Evolutionary conservation across 2,888 invertebrate species (phyloP).

Genomic region (Eristalis tenax): DNA sequence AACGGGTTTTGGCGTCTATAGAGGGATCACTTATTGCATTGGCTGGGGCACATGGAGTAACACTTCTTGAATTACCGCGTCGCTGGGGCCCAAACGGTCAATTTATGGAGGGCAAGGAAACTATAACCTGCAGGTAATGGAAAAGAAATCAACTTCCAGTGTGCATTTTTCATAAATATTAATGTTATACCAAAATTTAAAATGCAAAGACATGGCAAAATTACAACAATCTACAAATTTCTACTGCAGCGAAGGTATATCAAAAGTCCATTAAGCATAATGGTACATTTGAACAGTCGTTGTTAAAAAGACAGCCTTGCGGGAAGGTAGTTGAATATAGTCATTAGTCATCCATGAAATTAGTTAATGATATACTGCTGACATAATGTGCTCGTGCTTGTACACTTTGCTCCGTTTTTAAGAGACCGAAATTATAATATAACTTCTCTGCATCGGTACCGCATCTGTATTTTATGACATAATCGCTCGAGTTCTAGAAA

Average conservation of each 20-base stretch:
- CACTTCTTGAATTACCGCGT: conserved; percentile 86
- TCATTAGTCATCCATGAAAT: conserved; percentile 69
- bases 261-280: conserved; percentile 61
- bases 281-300: conserved; percentile 37
- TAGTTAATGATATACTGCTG: conserved; percentile 65
- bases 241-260: conserved; percentile 41
- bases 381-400: conserved; percentile 52
- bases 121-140: conserved; percentile 83
- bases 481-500: conserved; percentile 43
- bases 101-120: conserved; percentile 85
- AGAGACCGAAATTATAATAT: conserved; percentile 33
- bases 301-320: not conserved
- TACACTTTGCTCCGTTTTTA: conserved; percentile 18
- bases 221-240: conserved; percentile 12
- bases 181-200: conserved; percentile 56
- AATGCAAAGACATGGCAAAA: conserved; percentile 52
- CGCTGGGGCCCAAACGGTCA: conserved; percentile 86
- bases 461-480: conserved; percentile 68
- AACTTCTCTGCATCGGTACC: conserved; percentile 47
- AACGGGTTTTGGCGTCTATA: conserved; percentile 84
- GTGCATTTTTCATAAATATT: conserved; percentile 67
- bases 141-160: conserved; percentile 14
- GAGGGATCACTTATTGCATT: conserved; percentile 85
- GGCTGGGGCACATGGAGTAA: conserved; percentile 85
- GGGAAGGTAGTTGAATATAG: conserved; percentile 47